Conservation (phyloP, 53 echinoderm and acorn worm species). For the Actinopyga echinites region DNA sequence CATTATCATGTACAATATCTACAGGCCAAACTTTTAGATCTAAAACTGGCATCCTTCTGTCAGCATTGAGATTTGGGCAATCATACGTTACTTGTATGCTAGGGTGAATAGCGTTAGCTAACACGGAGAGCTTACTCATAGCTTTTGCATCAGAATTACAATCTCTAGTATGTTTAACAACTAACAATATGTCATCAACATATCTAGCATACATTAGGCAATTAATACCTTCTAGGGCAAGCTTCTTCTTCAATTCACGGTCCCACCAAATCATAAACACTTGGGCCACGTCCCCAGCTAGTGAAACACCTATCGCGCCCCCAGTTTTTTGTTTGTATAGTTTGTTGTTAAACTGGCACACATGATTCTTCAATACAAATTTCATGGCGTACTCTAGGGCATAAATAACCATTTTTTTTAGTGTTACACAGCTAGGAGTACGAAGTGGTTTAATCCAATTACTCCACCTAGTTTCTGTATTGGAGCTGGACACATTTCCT, state of each 20-base stretch:
- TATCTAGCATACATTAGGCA: background rate
- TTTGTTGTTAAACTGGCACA: slow-evolving; percentile 12
- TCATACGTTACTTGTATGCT: no score
- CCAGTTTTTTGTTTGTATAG: slow-evolving; percentile 13
- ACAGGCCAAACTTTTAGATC: no score
- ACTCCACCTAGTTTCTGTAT: background rate
- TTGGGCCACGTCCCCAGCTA: slow-evolving; percentile 20
- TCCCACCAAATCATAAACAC: no score
- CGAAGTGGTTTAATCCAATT: background rate
- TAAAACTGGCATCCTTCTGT: no score
- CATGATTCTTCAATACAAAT: slow-evolving; percentile 11
- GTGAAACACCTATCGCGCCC: slow-evolving; percentile 2
- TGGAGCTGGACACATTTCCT: background rate
- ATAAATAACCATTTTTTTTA: slow-evolving; percentile 1
- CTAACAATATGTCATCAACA: background rate
- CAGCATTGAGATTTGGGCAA: no score
- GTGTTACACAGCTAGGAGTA: background rate
- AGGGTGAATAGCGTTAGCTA: no score
- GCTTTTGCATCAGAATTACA: no score
- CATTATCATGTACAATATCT: no score
- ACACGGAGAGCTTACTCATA: no score
- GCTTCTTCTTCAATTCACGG: no score
- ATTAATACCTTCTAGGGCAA: no score
- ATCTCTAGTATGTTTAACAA: no score
- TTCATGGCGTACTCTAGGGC: slow-evolving; percentile 7